These are phyloP conservation scores for Sylvilagus bachmani DNA, from an alignment of 2,113 vertebrate genomes.

Conservation along the genomic window DNA sequence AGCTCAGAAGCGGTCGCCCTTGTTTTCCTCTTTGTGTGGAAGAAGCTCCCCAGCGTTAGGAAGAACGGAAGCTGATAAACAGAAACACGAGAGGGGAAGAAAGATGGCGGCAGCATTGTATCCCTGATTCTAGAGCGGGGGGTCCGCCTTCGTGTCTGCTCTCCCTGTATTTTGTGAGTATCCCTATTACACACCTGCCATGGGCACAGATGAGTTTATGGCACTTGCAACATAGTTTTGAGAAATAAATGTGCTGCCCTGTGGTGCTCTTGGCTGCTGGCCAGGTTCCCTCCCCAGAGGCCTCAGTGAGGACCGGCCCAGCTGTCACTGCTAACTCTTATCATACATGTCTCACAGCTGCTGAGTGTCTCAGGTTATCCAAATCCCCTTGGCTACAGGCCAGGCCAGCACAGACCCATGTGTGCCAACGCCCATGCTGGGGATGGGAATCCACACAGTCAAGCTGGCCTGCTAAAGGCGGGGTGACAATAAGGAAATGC, in stretches of 20 bases:
- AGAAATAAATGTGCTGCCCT: background rate
- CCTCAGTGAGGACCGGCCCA: background rate
- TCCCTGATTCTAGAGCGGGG: background rate
- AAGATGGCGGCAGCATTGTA: background rate
- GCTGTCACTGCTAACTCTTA: background rate
- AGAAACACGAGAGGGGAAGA: background rate
- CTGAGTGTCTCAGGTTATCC: slow-evolving; percentile 9
- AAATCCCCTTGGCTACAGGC: background rate
- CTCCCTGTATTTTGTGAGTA: background rate
- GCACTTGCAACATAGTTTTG: background rate
- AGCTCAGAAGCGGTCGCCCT: background rate
- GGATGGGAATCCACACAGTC: too few species aligned
- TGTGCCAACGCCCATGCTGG: background rate
- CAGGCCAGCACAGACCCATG: background rate
- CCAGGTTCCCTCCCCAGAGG: background rate
- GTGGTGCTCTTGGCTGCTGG: background rate
- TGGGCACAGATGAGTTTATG: background rate
- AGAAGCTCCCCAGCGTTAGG: background rate
- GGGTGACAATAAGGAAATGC: background rate
- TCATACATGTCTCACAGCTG: background rate
- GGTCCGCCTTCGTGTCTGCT: background rate
- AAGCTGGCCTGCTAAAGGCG: background rate
- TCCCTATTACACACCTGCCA: background rate
- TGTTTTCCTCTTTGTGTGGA: background rate
- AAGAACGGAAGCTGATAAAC: background rate